Conservation (phyloP, 2,888 invertebrate genomes). For the Pyrocoelia pectoralis region DNA sequence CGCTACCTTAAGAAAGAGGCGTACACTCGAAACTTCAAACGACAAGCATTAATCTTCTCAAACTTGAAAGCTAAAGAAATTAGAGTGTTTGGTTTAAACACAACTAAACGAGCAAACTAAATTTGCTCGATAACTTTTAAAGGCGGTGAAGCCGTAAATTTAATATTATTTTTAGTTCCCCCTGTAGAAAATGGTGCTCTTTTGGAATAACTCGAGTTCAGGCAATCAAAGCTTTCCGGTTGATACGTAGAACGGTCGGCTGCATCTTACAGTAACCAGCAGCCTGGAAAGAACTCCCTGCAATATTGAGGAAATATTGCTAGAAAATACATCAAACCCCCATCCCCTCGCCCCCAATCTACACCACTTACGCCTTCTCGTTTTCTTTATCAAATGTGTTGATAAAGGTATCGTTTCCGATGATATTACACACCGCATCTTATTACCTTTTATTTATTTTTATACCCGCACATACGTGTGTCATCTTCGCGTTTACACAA, state of each 20-base stretch:
- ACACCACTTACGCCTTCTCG: constrained; percentile 18
- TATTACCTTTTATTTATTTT: constrained; percentile 18
- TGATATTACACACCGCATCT: constrained; percentile 14
- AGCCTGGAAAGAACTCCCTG: constrained; percentile 35
- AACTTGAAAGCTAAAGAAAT: constrained; percentile 2
- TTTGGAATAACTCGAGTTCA: constrained; percentile 37
- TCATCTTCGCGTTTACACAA: not conserved
- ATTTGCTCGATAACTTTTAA: constrained; percentile 40
- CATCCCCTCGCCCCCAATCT: constrained; percentile 24
- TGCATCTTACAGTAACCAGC: constrained; percentile 35
- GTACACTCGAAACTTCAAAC: constrained; percentile 17
- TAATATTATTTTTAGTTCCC: constrained; percentile 45
- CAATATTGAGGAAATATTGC: constrained; percentile 39
- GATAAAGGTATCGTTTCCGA: constrained; percentile 33
- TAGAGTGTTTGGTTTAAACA: constrained; percentile 11
- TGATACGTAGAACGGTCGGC: constrained; percentile 35
- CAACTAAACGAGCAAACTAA: constrained; percentile 35
- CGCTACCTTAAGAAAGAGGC: not conserved
- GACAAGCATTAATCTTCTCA: constrained; percentile 22
- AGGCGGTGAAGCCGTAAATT: constrained; percentile 45
- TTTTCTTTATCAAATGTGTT: constrained; percentile 32
- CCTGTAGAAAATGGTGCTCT: constrained; percentile 36
- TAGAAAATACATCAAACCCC: constrained; percentile 39
- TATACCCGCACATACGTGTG: constrained; percentile 12
- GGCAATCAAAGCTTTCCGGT: constrained; percentile 40